phyloP scores from a whole-genome alignment of 2,113 vertebrate genomes.

The Phyllostomus hastatus region DNA sequence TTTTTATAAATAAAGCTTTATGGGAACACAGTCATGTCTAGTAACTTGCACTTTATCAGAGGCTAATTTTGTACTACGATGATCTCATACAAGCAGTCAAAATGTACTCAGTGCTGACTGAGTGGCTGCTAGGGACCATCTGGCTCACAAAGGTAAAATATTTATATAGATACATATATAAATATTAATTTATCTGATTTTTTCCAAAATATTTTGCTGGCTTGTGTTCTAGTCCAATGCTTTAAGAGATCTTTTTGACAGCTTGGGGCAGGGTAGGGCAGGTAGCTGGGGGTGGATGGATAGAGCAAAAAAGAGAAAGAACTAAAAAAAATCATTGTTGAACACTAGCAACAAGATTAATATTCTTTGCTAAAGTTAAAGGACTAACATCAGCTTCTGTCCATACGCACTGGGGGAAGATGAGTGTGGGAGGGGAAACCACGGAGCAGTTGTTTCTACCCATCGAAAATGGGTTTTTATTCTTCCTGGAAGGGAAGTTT shows the following conservation, averaged over 20 bases:
- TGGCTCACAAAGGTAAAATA: neutral
- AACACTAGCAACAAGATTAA: neutral
- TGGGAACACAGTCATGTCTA: neutral
- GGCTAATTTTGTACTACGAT: neutral
- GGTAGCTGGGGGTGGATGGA: no score
- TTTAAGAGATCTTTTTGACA: neutral
- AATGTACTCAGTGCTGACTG: neutral
- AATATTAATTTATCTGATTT: neutral
- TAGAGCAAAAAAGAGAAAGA: no score
- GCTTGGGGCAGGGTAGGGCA: no score
- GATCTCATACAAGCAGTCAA: neutral
- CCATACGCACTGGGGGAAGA: no score
- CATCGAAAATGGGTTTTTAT: neutral
- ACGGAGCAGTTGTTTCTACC: neutral
- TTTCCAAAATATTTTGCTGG: neutral
- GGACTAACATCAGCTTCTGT: neutral
- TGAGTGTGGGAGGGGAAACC: no score
- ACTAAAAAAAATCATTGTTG: neutral
- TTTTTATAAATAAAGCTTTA: constrained; percentile 43
- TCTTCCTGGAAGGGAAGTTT: neutral
- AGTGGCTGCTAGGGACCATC: neutral
- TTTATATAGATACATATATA: neutral
- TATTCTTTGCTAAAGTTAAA: neutral
- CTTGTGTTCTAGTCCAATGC: neutral
- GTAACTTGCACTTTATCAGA: neutral